These are phyloP conservation scores for Chesias legatella DNA, from an alignment of 2,888 invertebrate genomes.

Conservation along the genomic window DNA sequence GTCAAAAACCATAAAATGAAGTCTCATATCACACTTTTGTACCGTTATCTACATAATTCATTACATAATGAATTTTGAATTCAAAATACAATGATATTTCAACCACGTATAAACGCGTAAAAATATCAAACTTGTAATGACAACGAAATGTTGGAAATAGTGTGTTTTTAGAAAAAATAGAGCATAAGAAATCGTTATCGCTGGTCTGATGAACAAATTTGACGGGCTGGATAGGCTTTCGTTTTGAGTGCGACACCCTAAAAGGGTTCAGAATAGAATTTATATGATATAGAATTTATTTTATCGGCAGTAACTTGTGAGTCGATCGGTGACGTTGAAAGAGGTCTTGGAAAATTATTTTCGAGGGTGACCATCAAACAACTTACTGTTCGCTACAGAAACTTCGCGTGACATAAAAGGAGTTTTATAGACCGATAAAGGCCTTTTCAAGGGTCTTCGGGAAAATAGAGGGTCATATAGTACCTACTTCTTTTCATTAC, in stretches of 20 bases:
- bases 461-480: constrained; percentile 37
- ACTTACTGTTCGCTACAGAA: constrained; percentile 64
- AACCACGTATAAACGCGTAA: too few relatives aligned
- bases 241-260: constrained; percentile 26
- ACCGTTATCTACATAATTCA: too few relatives aligned
- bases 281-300: constrained; percentile 70
- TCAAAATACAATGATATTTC: too few relatives aligned
- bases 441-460: constrained; percentile 65
- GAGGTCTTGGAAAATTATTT: constrained; percentile 70
- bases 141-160: too few relatives aligned
- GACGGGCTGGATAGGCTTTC: neutral
- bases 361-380: constrained; percentile 70
- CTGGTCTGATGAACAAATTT: too few relatives aligned
- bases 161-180: too few relatives aligned
- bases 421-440: constrained; percentile 75
- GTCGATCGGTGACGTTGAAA: constrained; percentile 56
- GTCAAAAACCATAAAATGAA: too few relatives aligned
- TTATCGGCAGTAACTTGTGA: constrained; percentile 62
- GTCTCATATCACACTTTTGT: too few relatives aligned
- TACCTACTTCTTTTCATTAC: constrained; percentile 7
- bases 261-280: constrained; percentile 71
- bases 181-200: too few relatives aligned
- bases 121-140: too few relatives aligned
- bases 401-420: constrained; percentile 68
- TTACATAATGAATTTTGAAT: too few relatives aligned